Percentiles rank a stretch among this genome's conserved stretches.
Conservation (phyloP, 2,797 vertebrate genomes). For the Sebastes glaucus region DNA sequence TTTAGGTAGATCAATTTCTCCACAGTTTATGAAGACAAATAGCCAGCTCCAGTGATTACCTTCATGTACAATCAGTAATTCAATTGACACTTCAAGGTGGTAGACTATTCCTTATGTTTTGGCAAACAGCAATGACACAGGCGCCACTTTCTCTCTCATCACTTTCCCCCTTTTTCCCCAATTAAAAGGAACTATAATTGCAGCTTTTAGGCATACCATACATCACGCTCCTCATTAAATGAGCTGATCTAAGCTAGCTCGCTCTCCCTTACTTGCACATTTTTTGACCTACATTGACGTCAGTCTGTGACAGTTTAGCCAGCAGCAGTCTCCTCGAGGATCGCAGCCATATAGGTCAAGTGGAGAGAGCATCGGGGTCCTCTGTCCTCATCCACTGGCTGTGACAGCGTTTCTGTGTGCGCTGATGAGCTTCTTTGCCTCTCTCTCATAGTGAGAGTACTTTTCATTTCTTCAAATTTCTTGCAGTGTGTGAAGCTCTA, state of each 20-base stretch:
- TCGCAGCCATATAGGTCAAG: constrained; percentile 30
- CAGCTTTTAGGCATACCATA: neutral
- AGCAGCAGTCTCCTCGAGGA: constrained; percentile 14
- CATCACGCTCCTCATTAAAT: neutral
- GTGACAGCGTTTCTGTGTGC: constrained; percentile 12
- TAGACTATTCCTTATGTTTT: neutral
- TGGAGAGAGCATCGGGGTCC: constrained; percentile 19
- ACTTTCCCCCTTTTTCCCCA: neutral
- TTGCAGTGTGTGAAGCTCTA: neutral
- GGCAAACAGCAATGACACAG: neutral
- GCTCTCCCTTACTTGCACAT: neutral
- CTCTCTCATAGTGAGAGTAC: neutral
- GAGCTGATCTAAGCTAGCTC: constrained; percentile 12
- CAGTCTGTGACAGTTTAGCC: constrained; percentile 15
- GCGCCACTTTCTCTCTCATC: neutral
- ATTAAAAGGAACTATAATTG: neutral
- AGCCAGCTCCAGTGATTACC: neutral
- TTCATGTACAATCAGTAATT: neutral
- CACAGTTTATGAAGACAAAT: neutral
- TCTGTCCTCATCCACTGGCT: constrained; percentile 23
- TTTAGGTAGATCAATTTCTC: neutral
- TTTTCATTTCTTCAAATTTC: neutral
- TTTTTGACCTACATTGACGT: constrained; percentile 23
- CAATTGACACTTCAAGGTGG: neutral
- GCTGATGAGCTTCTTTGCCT: constrained; percentile 13